Conservation (phyloP, 2,888 invertebrate genomes). For the Metalampra italica region DNA sequence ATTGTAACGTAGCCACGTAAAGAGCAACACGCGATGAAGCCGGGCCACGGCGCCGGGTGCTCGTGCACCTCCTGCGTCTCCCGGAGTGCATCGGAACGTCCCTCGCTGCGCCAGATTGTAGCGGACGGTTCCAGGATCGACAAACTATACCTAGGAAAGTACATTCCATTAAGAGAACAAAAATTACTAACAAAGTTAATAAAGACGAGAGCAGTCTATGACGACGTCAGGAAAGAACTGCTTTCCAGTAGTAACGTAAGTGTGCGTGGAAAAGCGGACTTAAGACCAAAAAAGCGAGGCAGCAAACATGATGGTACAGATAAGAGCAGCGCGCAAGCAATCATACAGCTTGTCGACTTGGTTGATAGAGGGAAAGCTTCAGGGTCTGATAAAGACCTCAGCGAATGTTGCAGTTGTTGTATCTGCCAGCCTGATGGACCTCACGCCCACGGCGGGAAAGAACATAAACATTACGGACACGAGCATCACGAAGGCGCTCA, state of each 20-base stretch:
- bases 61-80: constrained; percentile 41
- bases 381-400: constrained; percentile 24
- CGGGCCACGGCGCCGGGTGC: constrained; percentile 26
- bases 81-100: constrained; percentile 33
- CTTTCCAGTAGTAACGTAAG: constrained; percentile 34
- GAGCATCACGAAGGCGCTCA: constrained; percentile 8
- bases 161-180: constrained; percentile 41
- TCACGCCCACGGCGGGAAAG: constrained; percentile 14
- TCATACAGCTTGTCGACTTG: constrained; percentile 36
- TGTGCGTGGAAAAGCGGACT: constrained; percentile 25
- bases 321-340: constrained; percentile 22
- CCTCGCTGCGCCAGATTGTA: constrained; percentile 29
- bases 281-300: constrained; percentile 18
- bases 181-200: constrained; percentile 43
- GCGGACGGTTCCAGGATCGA: constrained; percentile 35
- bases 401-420: constrained; percentile 49
- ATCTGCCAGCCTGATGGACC: constrained; percentile 31
- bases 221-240: constrained; percentile 42
- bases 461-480: constrained; percentile 18
- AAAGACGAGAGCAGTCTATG: constrained; percentile 48
- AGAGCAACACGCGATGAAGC: constrained; percentile 36
- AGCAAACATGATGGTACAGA: constrained; percentile 16
- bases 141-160: constrained; percentile 38
- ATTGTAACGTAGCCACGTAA: constrained; percentile 14
- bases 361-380: constrained; percentile 37